Base-by-base conservation (phyloP, 2,797 vertebrate genomes). In the Ctenosaura bakeri region DNA sequence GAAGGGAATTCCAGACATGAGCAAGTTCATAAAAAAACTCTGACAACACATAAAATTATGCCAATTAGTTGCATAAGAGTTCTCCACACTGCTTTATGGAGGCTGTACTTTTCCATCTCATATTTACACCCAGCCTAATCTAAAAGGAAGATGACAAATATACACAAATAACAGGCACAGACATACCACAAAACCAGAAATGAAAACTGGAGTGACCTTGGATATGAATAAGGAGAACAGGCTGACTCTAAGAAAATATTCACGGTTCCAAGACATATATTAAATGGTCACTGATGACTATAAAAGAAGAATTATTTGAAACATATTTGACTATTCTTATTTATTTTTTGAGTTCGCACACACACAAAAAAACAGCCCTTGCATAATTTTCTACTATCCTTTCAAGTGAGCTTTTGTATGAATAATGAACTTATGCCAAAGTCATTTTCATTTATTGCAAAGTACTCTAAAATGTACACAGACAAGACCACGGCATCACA, bases 291-390 rank as follows among this genome's bases (percentile, higher is more conserved):
- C n/a, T 87, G 90, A 80, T 84, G 94, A 86, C 64, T 93, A 95
- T 80, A 94, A 46, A 46, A 87, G 89, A 94, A 96, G 6, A 1
- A 16, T 86, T 92, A 93, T 66, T 87, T 84, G 90, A 91, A 94
- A 93, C 83, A 82, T 56, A 78, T 0, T 26, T 73, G 29, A 42
- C 90, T 88, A 42, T 85, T 92, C 81, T 80, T 74, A 38, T 86
- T 24, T 29, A 24, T 76, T 92, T 71, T 64, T 64, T 64, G 10
- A 64, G 78, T 90, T 87, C 71, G 69, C 62, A 38, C 46, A 2
- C n/a, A n/a, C n/a, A n/a, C n/a, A 59, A 52, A 18, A 74, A 76
- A 5, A 56, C 62, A 71, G 29, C 42, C 66, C 18, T 52, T 85
- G 20, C 18, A 20, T 5, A 56, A 20, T 59, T 94, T 94, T 88